phyloP scores from a whole-genome alignment of 2,797 vertebrate genomes.

The Synaphobranchus kaupii region DNA sequence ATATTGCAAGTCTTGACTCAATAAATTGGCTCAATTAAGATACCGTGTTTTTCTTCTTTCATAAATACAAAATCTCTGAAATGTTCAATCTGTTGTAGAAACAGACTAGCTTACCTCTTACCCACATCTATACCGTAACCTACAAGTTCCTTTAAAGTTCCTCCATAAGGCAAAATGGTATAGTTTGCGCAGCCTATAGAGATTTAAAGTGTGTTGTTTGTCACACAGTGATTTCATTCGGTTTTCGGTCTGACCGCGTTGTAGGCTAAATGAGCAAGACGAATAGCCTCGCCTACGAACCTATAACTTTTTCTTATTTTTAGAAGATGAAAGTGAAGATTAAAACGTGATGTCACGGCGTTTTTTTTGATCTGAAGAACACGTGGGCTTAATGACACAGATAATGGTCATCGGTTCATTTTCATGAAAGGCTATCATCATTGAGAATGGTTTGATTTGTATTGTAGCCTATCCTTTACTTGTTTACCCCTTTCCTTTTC shows the following conservation, averaged over 20 bases:
- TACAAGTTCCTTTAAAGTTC: not conserved
- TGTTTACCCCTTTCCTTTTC: too few relatives aligned
- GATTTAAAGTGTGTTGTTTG: not conserved
- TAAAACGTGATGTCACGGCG: too few relatives aligned
- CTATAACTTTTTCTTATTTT: too few relatives aligned
- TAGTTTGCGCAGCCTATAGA: not conserved
- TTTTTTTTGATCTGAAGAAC: too few relatives aligned
- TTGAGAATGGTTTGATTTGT: too few relatives aligned
- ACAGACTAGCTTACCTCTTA: not conserved
- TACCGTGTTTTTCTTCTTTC: not conserved
- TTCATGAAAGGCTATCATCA: too few relatives aligned
- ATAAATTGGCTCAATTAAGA: not conserved
- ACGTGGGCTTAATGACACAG: too few relatives aligned
- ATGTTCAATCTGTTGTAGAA: not conserved
- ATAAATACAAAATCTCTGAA: not conserved
- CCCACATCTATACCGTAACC: not conserved
- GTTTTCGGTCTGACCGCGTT: not conserved
- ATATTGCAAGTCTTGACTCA: not conserved
- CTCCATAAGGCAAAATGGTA: not conserved
- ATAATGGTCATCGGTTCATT: too few relatives aligned
- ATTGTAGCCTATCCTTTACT: too few relatives aligned
- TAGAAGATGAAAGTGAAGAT: too few relatives aligned
- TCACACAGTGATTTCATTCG: not conserved
- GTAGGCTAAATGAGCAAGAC: not conserved
- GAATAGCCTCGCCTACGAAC: too few relatives aligned